Base-by-base conservation (phyloP, 2,797 vertebrate genomes). In the Alauda arvensis region DNA sequence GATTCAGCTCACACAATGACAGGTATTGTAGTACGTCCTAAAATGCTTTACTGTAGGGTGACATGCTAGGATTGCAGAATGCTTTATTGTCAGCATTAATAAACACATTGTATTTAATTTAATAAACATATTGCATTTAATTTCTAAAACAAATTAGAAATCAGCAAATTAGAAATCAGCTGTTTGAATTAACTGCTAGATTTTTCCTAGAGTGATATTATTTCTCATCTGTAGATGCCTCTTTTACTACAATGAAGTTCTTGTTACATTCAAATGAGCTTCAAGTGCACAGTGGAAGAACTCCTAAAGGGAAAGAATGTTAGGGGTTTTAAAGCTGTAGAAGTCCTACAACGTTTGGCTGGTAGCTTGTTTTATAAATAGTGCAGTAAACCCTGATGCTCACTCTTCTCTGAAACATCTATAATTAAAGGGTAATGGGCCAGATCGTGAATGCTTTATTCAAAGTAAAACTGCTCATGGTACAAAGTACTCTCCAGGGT, bases 351-450 rank as follows among this genome's bases (percentile, higher is more conserved):
- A 55, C 0, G 1, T 79, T 90, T 90, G 87, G 51, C 83, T 90
- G 46, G 51, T 90, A 81, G n/a, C 42, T 91, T 82, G 67, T 87
- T 91, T 90, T 92, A 93, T 90, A 94, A 94, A 94, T 91, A 92
- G 92, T 87, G 51, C 88, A 92, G 85, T 74, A 88, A 94, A 90
- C 68, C 46, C 74, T 70, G 60, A 81, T 81, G 90, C 42, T 91
- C 51, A 79, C 63, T 92, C 49, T 90, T 87, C 88, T 91, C 70
- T 92, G 77, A 91, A 91, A 74, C 71, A 87, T 92, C 90, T 94
- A 94, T 94, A 93, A 94, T 93, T 94, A 94, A 93, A 94, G 83
- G 86, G 65, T 94, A 89, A 94, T 93, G 85, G 87, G 77, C 70
- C 63, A 91, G 87, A 91, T 78, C 5, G 8, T 92, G 88, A 95